Evolutionary conservation across 2,888 invertebrate genomes (phyloP).

Genomic region (Drosophila conformis): DNA sequence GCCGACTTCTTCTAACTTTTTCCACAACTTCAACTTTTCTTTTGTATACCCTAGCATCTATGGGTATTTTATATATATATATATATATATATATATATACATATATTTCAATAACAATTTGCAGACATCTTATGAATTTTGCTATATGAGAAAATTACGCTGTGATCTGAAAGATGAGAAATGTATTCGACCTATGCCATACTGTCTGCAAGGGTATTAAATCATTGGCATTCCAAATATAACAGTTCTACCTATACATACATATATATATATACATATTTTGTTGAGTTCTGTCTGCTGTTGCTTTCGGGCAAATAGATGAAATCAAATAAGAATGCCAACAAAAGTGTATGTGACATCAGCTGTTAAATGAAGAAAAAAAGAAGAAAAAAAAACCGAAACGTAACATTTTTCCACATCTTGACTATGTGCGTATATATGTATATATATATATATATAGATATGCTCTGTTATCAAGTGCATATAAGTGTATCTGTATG

Average conservation of each 20-base stretch:
- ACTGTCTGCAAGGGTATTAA: not conserved
- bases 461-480: constrained; percentile 71
- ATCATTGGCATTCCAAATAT: not conserved
- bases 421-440: constrained; percentile 49
- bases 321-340: constrained; percentile 64
- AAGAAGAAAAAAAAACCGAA: not conserved
- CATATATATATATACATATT: not conserved
- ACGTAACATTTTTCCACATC: constrained; percentile 31
- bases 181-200: not conserved
- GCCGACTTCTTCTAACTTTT: constrained; percentile 32
- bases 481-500: constrained; percentile 35
- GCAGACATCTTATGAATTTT: not conserved
- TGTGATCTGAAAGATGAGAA: not conserved
- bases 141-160: no score
- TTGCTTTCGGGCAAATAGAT: constrained; percentile 40
- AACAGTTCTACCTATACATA: not conserved
- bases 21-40: constrained; percentile 12
- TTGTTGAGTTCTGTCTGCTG: not conserved
- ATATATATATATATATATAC: not conserved
- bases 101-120: not conserved
- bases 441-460: constrained; percentile 31
- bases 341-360: constrained; percentile 56
- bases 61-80: no score
- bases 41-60: not conserved
- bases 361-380: constrained; percentile 54